Conservation (phyloP, 2,797 vertebrate species). For the Manis pentadactyla region DNA sequence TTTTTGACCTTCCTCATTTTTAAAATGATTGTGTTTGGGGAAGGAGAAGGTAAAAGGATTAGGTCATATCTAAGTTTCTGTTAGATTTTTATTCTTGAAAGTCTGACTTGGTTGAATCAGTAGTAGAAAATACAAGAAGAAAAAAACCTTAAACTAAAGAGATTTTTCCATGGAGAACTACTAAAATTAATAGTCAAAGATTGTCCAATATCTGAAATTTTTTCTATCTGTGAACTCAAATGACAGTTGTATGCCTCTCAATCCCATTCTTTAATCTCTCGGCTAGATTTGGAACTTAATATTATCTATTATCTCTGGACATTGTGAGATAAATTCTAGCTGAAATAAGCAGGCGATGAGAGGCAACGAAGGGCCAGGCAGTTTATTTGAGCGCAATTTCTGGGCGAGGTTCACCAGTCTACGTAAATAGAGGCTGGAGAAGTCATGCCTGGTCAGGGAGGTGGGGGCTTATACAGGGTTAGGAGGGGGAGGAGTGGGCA, state of each 20-base stretch:
- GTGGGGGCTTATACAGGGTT: no score
- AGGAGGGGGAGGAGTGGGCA: no score
- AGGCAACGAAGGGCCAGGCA: no score
- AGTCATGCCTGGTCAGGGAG: no score
- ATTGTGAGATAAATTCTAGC: no score
- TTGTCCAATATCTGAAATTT: background rate
- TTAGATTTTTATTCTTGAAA: slow-evolving; percentile 43
- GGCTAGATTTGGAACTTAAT: slow-evolving; percentile 1
- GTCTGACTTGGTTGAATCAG: slow-evolving; percentile 28
- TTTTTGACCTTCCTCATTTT: slow-evolving; percentile 1
- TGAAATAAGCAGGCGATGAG: no score
- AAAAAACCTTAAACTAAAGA: background rate
- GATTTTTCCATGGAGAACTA: background rate
- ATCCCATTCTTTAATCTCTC: background rate
- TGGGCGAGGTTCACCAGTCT: no score
- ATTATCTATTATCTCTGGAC: slow-evolving; percentile 45
- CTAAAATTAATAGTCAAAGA: background rate
- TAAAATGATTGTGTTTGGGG: slow-evolving; percentile 28
- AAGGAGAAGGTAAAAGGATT: background rate
- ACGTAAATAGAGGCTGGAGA: no score
- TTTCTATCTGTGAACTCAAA: background rate
- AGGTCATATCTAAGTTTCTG: background rate
- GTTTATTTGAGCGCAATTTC: no score
- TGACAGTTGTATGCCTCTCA: slow-evolving; percentile 29
- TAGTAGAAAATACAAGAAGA: background rate